phyloP scores from a whole-genome alignment of 30 jellyfish, hydroid and myxozoan species.

The Aurelia sp. region DNA sequence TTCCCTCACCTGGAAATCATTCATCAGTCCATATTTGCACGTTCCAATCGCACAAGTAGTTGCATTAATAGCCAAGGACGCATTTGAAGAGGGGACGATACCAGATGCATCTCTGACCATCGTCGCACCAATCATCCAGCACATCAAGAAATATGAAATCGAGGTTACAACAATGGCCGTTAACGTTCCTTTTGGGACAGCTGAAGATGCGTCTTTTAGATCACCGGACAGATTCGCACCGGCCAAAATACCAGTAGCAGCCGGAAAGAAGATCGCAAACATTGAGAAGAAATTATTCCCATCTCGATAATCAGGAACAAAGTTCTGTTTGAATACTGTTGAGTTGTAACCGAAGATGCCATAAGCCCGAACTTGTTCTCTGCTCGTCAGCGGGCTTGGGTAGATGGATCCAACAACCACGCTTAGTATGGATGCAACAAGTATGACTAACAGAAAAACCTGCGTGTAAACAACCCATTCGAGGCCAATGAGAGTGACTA shows the following conservation, averaged over 20 bases:
- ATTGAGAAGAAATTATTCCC: constrained; percentile 76
- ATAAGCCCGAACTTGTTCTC: constrained; percentile 50
- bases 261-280: constrained; percentile 88
- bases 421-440: constrained; percentile 57
- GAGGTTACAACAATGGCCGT: constrained; percentile 75
- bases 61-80: background rate
- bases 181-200: constrained; percentile 88
- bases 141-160: constrained; percentile 61
- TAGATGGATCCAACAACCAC: constrained; percentile 69
- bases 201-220: constrained; percentile 77
- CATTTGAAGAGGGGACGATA: constrained; percentile 20
- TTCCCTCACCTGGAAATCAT: constrained; percentile 68
- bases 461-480: constrained; percentile 80
- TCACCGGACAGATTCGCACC: constrained; percentile 95
- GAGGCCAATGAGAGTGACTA: constrained; percentile 68
- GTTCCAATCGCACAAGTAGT: constrained; percentile 33
- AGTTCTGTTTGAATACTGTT: constrained; percentile 53
- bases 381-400: constrained; percentile 53
- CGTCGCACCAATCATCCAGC: constrained; percentile 84
- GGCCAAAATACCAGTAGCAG: constrained; percentile 92
- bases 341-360: constrained; percentile 64
- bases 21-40: constrained; percentile 76
- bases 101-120: constrained; percentile 83
- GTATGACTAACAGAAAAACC: constrained; percentile 48
- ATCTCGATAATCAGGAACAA: constrained; percentile 59